phyloP scores from a whole-genome alignment of 2,797 vertebrate species.

The Microctenopoma stevenorrisi region DNA sequence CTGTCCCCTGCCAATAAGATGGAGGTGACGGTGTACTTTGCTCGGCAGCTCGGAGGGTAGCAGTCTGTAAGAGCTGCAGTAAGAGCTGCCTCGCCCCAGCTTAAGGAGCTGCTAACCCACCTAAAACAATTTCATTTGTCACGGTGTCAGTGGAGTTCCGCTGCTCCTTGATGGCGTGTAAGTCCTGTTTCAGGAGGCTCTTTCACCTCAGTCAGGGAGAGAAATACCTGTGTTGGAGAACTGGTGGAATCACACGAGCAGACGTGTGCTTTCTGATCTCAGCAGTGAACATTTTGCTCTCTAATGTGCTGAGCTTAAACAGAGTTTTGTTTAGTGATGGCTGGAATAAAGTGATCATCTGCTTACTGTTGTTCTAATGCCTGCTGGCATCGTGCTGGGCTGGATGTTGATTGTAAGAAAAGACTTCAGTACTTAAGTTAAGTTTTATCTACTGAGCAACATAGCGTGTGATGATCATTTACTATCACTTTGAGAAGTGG shows the following conservation, averaged over 20 bases:
- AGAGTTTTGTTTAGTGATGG: not conserved
- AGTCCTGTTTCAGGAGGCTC: slow-evolving; percentile 19
- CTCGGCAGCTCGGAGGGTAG: slow-evolving; percentile 28
- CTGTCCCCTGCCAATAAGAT: slow-evolving; percentile 37
- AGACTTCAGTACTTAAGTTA: too few relatives aligned
- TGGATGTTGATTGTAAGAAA: not conserved
- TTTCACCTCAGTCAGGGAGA: slow-evolving; percentile 10
- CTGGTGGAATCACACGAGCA: slow-evolving; percentile 9
- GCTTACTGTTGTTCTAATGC: too few relatives aligned
- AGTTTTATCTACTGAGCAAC: too few relatives aligned
- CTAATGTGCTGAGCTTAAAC: too few relatives aligned
- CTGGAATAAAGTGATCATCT: too few relatives aligned
- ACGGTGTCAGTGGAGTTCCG: slow-evolving; percentile 46
- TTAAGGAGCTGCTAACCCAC: slow-evolving; percentile 57
- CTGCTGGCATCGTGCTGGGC: not conserved
- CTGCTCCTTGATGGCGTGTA: slow-evolving; percentile 27
- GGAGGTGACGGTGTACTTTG: slow-evolving; percentile 20
- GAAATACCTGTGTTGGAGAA: slow-evolving; percentile 24
- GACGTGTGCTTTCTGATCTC: not conserved
- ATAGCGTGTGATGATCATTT: not conserved
- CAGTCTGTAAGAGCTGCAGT: slow-evolving; percentile 43
- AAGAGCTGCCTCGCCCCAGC: slow-evolving; percentile 28
- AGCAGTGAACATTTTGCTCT: not conserved
- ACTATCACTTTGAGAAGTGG: not conserved
- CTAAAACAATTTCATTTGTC: slow-evolving; percentile 63